These are phyloP conservation scores for Machimus rusticus DNA, from an alignment of 2,888 invertebrate species.

Conservation along the genomic window DNA sequence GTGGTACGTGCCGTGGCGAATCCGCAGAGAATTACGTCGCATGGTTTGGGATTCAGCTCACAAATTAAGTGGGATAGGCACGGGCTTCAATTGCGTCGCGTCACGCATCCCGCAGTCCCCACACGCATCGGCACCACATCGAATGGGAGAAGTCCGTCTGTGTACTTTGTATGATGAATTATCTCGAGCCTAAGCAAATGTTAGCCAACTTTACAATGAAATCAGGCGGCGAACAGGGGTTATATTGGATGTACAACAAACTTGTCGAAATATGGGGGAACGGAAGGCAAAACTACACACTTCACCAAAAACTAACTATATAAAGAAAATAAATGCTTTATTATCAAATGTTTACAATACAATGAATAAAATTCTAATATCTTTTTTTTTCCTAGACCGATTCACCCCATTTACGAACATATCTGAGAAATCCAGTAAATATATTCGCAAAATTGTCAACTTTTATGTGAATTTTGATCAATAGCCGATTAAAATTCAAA, in stretches of 20 bases:
- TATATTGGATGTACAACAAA: background rate
- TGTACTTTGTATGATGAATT: constrained; percentile 18
- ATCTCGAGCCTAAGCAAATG: constrained; percentile 13
- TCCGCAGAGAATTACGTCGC: constrained; percentile 24
- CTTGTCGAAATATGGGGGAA: too few relatives aligned
- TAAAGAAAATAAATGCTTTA: too few relatives aligned
- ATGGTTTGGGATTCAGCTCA: background rate
- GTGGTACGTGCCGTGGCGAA: constrained; percentile 20
- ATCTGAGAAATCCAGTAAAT: too few relatives aligned
- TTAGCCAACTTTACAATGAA: constrained; percentile 16
- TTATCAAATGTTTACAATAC: too few relatives aligned
- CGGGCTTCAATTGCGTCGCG: background rate
- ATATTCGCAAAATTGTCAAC: too few relatives aligned
- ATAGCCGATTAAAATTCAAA: too few relatives aligned
- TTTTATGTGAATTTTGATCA: too few relatives aligned
- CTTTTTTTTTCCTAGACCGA: too few relatives aligned
- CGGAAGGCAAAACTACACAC: too few relatives aligned
- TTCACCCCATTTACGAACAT: too few relatives aligned
- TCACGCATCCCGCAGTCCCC: background rate
- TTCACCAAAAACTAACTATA: too few relatives aligned
- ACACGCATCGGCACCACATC: background rate
- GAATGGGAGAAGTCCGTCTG: background rate
- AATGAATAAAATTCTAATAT: too few relatives aligned
- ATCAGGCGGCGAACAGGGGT: background rate
- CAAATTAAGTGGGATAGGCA: constrained; percentile 14